Evolutionary conservation across 2,797 vertebrate genomes (phyloP), one percentile per base, ranked within the genome.

Genomic region (Rhadinocentrus ornatus): DNA sequence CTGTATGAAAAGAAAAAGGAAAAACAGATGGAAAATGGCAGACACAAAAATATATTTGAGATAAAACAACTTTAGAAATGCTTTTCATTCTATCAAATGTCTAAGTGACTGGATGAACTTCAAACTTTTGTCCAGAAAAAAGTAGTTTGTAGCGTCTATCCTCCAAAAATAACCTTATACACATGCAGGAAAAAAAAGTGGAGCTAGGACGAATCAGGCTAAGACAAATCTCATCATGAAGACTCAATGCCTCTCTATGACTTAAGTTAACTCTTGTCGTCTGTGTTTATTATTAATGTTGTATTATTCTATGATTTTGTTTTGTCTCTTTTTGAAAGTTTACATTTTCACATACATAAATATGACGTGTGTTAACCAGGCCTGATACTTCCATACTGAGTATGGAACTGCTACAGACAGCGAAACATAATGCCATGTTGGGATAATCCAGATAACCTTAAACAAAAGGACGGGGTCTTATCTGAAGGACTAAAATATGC

Each of bases 401-500:
- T 32, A 31, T 22, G 10, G 24, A 26, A 31, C 39, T 55, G 22
- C n/a, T 31, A 27, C 53, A 5, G 0, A 18, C 4, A 26, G 6
- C 56, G 63, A 60, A 67, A 69, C 31, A 46, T 27, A 62, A 77
- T 18, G 48, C 34, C 44, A 24, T 18, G 50, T 69, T 53, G 10
- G 22, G 24, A 84, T 39, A 31, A 13, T 24, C 3, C 27, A 4
- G 15, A 59, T 44, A 65, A 67, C 58, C 55, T 55, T 9, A 75
- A 65, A 81, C 63, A 48, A 29, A 29, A 31, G 60, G 35, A 59
- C 20, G 3, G 41, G 29, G 61, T 50, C 27, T 66, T 62, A 32
- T 12, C 52, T 66, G 60, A 74, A 53, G 67, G 58, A 22, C 44
- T 61, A 57, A 80, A 75, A 55, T 69, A 48, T 1, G 41, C 50